These are phyloP conservation scores for Venusia cambrica DNA, from an alignment of 2,888 invertebrate genomes.

Conservation along the genomic window DNA sequence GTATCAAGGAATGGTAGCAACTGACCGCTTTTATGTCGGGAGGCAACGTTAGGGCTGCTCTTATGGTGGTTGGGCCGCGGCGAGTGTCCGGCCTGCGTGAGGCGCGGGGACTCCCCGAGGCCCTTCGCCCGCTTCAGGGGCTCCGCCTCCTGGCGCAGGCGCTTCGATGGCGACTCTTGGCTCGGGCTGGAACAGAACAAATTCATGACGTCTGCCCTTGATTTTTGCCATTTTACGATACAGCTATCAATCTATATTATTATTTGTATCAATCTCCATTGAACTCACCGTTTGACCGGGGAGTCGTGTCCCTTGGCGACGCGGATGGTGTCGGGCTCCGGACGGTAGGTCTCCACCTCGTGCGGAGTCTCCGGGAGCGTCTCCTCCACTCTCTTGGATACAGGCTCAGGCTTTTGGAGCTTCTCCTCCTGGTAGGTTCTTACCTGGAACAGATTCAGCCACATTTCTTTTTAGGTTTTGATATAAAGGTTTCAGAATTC, in stretches of 20 bases:
- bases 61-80: slow-evolving; percentile 78
- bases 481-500: too few species aligned
- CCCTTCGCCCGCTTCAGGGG: slow-evolving; percentile 70
- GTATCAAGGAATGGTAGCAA: too few species aligned
- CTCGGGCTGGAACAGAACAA: slow-evolving; percentile 17
- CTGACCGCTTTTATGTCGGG: slow-evolving; percentile 66
- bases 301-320: slow-evolving; percentile 64
- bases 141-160: slow-evolving; percentile 70
- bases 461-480: too few species aligned
- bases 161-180: slow-evolving; percentile 70
- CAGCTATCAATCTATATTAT: too few species aligned
- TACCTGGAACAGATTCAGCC: too few species aligned
- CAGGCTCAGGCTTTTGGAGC: slow-evolving; percentile 46
- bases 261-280: background rate
- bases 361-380: slow-evolving; percentile 40
- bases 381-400: slow-evolving; percentile 50
- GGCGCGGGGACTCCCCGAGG: slow-evolving; percentile 60
- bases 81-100: slow-evolving; percentile 57
- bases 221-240: too few species aligned
- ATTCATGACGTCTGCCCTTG: background rate
- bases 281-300: slow-evolving; percentile 50
- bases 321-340: slow-evolving; percentile 69
- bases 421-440: slow-evolving; percentile 62
- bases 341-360: slow-evolving; percentile 53
- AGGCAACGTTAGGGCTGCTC: slow-evolving; percentile 83